These are phyloP conservation scores for Gallinago nigripennis DNA, from an alignment of 2,797 vertebrate genomes.

Conservation along the genomic window DNA sequence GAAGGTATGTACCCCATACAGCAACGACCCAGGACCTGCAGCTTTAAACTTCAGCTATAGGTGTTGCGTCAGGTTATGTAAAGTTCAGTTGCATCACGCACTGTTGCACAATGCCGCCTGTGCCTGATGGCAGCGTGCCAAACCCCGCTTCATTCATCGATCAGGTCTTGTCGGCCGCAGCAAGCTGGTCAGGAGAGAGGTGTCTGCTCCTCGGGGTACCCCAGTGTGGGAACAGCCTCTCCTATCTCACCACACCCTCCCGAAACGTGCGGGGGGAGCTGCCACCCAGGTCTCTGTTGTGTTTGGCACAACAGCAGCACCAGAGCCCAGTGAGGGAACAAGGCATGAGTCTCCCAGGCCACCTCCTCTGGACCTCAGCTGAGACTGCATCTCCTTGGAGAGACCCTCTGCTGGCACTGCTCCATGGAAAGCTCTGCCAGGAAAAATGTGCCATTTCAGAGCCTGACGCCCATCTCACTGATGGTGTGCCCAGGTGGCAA, in stretches of 20 bases:
- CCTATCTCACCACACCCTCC: background rate
- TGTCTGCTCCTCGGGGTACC: background rate
- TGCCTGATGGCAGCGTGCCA: slow-evolving; percentile 27
- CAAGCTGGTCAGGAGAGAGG: background rate
- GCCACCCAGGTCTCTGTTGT: background rate
- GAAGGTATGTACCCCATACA: background rate
- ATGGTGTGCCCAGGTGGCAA: background rate
- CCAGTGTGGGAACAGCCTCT: background rate
- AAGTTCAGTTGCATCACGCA: slow-evolving; percentile 72
- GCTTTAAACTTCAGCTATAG: slow-evolving; percentile 40
- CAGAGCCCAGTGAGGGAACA: background rate
- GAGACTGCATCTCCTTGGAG: background rate
- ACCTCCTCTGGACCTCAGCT: background rate
- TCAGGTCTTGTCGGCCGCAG: background rate
- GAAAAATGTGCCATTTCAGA: background rate
- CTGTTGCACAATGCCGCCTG: slow-evolving; percentile 43
- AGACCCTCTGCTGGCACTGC: background rate
- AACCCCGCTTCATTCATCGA: slow-evolving; percentile 40
- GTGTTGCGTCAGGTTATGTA: slow-evolving; percentile 78
- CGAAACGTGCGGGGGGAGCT: background rate
- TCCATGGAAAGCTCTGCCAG: rapidly evolving
- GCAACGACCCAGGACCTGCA: slow-evolving; percentile 28
- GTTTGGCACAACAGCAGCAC: background rate
- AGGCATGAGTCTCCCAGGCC: background rate
- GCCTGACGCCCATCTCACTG: background rate